These are phyloP conservation scores for Nothocercus julius DNA, from an alignment of 2,113 vertebrate species.

Conservation along the genomic window DNA sequence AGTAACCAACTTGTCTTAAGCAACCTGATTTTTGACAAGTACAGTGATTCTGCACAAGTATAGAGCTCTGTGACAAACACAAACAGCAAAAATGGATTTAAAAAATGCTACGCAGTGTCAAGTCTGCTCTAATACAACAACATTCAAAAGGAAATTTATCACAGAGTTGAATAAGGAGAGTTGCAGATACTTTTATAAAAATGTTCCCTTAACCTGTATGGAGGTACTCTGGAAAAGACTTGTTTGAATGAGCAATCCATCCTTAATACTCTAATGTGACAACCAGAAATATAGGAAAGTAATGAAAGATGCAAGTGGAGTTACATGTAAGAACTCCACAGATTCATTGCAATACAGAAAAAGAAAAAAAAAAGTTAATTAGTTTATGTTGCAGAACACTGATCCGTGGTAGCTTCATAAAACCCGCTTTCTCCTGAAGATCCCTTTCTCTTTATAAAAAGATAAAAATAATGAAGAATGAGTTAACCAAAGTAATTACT, in stretches of 20 bases:
- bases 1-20: not conserved
- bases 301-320: not conserved
- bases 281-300: not conserved
- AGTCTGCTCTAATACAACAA: not conserved
- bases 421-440: not conserved
- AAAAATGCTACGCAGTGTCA: not conserved
- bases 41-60: not conserved
- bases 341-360: not conserved
- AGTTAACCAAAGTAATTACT: not conserved
- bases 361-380: not conserved
- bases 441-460: not conserved
- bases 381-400: not conserved
- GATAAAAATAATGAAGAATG: not conserved
- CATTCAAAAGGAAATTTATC: not conserved
- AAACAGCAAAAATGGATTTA: not conserved
- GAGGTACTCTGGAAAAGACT: not conserved
- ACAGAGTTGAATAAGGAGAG: not conserved
- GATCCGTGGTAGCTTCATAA: not conserved
- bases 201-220: not conserved
- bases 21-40: not conserved
- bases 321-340: not conserved
- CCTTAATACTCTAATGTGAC: not conserved
- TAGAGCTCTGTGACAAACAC: not conserved
- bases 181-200: not conserved
- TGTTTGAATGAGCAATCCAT: not conserved